Conservation (phyloP, 2,888 invertebrate genomes). For the Agrochola litura region DNA sequence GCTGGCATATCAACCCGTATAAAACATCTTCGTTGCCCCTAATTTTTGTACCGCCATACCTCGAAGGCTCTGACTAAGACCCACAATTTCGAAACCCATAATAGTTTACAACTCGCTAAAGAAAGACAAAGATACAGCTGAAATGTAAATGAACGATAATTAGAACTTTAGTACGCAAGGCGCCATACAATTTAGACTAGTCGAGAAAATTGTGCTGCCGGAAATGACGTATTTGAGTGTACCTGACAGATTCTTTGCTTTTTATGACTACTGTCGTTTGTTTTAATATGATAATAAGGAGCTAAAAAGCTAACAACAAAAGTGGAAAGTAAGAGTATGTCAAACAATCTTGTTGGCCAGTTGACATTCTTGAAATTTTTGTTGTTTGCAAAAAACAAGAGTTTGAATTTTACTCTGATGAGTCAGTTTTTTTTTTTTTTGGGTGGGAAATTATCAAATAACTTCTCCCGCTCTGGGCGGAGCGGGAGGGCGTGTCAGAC, state of each 20-base stretch:
- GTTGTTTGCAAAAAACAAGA: no score
- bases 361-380: background rate
- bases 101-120: slow-evolving; percentile 58
- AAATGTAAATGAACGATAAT: slow-evolving; percentile 57
- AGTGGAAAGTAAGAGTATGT: no score
- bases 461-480: no score
- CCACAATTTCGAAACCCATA: slow-evolving; percentile 44
- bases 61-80: slow-evolving; percentile 37
- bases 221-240: slow-evolving; percentile 50
- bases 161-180: slow-evolving; percentile 33
- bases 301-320: slow-evolving; percentile 21
- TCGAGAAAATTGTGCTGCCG: slow-evolving; percentile 31
- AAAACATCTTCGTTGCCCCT: background rate
- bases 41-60: background rate
- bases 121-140: slow-evolving; percentile 48
- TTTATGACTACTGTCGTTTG: slow-evolving; percentile 17
- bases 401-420: no score
- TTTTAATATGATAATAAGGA: slow-evolving; percentile 28
- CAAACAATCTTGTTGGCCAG: no score
- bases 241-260: slow-evolving; percentile 32
- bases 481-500: no score
- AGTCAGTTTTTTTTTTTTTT: no score
- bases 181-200: slow-evolving; percentile 39
- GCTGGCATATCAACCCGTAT: background rate
- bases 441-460: no score